Conservation (phyloP, 2,888 invertebrate species). For the Ectemnius continuus region DNA sequence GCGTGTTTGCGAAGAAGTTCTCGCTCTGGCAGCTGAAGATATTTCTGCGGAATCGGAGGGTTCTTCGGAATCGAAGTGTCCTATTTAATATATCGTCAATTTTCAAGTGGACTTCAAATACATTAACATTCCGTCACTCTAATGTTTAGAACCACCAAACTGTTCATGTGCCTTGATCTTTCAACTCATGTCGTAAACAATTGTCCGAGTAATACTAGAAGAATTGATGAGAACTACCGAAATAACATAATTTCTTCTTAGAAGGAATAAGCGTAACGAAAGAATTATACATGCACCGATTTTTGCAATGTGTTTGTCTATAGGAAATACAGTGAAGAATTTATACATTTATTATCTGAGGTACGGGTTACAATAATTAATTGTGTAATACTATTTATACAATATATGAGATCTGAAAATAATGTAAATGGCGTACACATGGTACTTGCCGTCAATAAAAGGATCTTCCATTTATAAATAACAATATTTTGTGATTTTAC, state of each 20-base stretch:
- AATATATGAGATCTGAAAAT: constrained; percentile 21
- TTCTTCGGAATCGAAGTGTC: constrained; percentile 68
- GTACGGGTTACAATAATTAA: constrained; percentile 21
- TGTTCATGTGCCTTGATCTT: constrained; percentile 26
- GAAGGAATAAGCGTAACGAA: constrained; percentile 22
- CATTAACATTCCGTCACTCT: background rate
- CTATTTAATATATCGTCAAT: constrained; percentile 59
- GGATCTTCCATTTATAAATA: background rate
- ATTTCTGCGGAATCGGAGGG: constrained; percentile 58
- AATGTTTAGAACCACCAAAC: background rate
- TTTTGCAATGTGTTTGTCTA: background rate
- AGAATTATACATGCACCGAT: constrained; percentile 8
- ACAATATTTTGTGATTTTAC: background rate
- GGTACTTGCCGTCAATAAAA: background rate
- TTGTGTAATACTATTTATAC: constrained; percentile 51
- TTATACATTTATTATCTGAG: background rate
- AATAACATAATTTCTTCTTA: constrained; percentile 22
- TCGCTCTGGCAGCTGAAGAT: constrained; percentile 79
- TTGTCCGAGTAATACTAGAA: background rate
- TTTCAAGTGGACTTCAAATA: constrained; percentile 7
- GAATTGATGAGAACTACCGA: background rate
- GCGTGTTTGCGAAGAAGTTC: constrained; percentile 86
- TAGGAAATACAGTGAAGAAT: constrained; percentile 20
- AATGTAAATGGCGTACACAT: constrained; percentile 14
- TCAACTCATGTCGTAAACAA: constrained; percentile 1